These are phyloP conservation scores for Drosophila bocki DNA, from an alignment of 1,140 invertebrate species.

Conservation along the genomic window DNA sequence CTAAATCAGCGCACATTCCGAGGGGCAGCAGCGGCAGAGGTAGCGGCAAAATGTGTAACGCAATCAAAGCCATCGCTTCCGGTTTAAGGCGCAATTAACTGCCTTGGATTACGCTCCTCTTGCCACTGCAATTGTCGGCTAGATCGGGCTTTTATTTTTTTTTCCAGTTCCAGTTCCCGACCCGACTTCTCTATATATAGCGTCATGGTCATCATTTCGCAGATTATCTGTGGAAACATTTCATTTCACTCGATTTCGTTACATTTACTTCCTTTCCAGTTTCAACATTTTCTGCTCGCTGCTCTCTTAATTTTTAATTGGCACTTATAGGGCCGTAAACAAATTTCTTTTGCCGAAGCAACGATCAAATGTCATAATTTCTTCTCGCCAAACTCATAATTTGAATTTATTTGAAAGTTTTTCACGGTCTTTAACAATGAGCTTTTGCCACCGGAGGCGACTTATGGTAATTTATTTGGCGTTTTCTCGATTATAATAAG, in stretches of 20 bases:
- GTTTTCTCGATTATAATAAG: slow-evolving; percentile 22
- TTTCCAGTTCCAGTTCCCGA: slow-evolving; percentile 22
- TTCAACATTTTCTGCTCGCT: slow-evolving; percentile 56
- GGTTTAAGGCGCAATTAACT: slow-evolving; percentile 83
- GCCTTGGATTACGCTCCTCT: slow-evolving; percentile 75
- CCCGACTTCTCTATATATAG: slow-evolving; percentile 53
- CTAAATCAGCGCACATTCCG: slow-evolving; percentile 80
- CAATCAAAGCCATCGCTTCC: slow-evolving; percentile 84
- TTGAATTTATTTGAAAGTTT: slow-evolving; percentile 47
- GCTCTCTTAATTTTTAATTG: slow-evolving; percentile 71
- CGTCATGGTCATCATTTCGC: slow-evolving; percentile 76
- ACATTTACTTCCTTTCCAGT: slow-evolving; percentile 48
- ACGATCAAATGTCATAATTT: slow-evolving; percentile 80
- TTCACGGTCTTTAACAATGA: slow-evolving; percentile 39
- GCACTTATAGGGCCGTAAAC: slow-evolving; percentile 67
- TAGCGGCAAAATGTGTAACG: slow-evolving; percentile 77
- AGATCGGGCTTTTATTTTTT: slow-evolving; percentile 27
- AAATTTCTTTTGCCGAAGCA: slow-evolving; percentile 57
- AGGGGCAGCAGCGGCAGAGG: slow-evolving; percentile 33
- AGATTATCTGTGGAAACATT: slow-evolving; percentile 67
- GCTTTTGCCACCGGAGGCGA: slow-evolving; percentile 11
- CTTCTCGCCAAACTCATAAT: slow-evolving; percentile 23
- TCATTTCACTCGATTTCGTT: slow-evolving; percentile 48
- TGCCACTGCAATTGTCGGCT: slow-evolving; percentile 51
- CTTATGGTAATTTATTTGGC: slow-evolving; percentile 29